Base-by-base conservation (phyloP, 2,113 vertebrate genomes). In the Panthera leo region DNA sequence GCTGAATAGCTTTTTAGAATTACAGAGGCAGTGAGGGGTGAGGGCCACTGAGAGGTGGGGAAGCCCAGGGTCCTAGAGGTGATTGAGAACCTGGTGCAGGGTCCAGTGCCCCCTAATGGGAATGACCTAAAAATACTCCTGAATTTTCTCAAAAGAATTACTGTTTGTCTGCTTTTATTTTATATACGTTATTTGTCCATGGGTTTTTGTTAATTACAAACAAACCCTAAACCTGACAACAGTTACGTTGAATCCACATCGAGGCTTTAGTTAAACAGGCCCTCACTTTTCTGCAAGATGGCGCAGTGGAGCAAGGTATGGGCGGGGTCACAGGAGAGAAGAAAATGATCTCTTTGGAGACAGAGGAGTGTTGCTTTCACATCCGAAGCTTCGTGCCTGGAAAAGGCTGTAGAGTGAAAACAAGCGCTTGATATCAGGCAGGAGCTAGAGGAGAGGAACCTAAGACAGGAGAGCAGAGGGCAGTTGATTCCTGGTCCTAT, bases 31-130 rank as follows among this genome's bases (percentile, higher is more conserved):
- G 10, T 85, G 19, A 70, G n/a, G 25, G 12, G 29, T 6, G 18
- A 4, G 27, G 27, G 31, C 21, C 2, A 55, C 1, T 0, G 2
- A 14, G 15, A 3, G 3, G 1, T 27, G 10, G 29, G 58, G 21
- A 79, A 89, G 29, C 58, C 1, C 16, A 36, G 18, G 55, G 31
- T 19, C 34, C 23, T 25, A 10, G 63, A n/a, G n/a, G 6, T 14
- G 36, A 70, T 12, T 21, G 25, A 76, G 65, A 42, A 83, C 67
- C 7, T 39, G 51, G 27, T n/a, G 9, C 73, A 70, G n/a, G 36
- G 80, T 92, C 90, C 85, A 36, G 91, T 45, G 91, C 93, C 91
- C 97, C 94, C 97, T 97, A 89, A 51, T 93, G 97, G 85, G 36
- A 39, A 23, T 3, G 18, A 4, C 61, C 53, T 68, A 36, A 42